Conservation (phyloP, 2,888 invertebrate genomes). For the Melipona bicolor region DNA sequence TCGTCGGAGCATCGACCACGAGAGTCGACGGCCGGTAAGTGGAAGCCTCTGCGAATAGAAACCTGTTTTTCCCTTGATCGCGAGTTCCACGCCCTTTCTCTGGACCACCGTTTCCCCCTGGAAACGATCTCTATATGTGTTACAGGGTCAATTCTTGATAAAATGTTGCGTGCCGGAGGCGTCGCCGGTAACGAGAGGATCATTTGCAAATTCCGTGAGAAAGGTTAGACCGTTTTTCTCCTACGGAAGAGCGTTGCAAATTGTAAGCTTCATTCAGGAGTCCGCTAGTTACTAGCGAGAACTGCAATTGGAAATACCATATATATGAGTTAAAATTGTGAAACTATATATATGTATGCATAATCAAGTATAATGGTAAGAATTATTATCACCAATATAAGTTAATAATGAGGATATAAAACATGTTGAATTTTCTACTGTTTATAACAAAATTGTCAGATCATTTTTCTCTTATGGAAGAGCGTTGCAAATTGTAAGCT, state of each 20-base stretch:
- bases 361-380: neutral
- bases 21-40: slow-evolving; percentile 58
- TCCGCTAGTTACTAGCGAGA: neutral
- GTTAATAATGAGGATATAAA: neutral
- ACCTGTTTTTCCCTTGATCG: slow-evolving; percentile 64
- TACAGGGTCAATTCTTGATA: slow-evolving; percentile 51
- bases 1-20: slow-evolving; percentile 65
- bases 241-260: neutral
- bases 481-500: neutral
- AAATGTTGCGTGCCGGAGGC: slow-evolving; percentile 34
- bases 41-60: slow-evolving; percentile 67
- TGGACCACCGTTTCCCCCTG: neutral
- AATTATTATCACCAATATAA: neutral
- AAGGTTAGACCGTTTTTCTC: neutral
- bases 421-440: too few species aligned
- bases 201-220: slow-evolving; percentile 10
- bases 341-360: neutral
- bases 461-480: neutral
- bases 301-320: neutral
- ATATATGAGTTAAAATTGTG: neutral
- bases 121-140: slow-evolving; percentile 43
- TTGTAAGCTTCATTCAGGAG: neutral
- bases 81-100: slow-evolving; percentile 52
- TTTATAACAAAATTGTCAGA: neutral
- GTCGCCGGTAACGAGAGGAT: slow-evolving; percentile 18